These are phyloP conservation scores for Dromius quadrimaculatus DNA, from an alignment of 2,888 invertebrate genomes.

Conservation along the genomic window DNA sequence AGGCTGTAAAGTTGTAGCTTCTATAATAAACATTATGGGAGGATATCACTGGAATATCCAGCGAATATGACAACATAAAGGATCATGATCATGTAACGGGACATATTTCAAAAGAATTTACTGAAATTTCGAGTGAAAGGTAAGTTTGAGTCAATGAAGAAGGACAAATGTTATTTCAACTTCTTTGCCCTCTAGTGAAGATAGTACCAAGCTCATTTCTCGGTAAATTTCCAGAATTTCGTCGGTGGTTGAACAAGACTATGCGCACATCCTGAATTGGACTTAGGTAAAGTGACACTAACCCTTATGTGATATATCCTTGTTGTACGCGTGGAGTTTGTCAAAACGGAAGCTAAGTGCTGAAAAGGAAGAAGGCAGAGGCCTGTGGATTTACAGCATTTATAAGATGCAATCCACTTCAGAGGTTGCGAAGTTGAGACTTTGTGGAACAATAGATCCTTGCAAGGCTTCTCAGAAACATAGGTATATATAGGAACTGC, in stretches of 20 bases:
- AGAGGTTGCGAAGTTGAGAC: slow-evolving; percentile 59
- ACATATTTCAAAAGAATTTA: too few relatives aligned
- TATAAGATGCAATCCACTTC: slow-evolving; percentile 66
- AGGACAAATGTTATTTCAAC: too few relatives aligned
- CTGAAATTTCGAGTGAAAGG: too few relatives aligned
- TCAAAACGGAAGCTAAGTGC: slow-evolving; percentile 64
- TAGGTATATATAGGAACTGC: slow-evolving; percentile 63
- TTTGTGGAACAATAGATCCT: slow-evolving; percentile 63
- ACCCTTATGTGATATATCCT: slow-evolving; percentile 58
- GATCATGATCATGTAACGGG: too few relatives aligned
- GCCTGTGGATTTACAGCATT: slow-evolving; percentile 64
- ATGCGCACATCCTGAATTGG: background rate
- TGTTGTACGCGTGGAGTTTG: slow-evolving; percentile 62
- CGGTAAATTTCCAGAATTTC: slow-evolving; percentile 24
- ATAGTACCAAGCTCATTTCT: background rate
- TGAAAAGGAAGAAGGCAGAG: slow-evolving; percentile 59
- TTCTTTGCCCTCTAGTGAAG: background rate
- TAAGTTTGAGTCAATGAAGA: too few relatives aligned
- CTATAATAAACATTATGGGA: too few relatives aligned
- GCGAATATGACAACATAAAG: too few relatives aligned
- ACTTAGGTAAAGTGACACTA: slow-evolving; percentile 60
- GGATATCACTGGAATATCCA: too few relatives aligned
- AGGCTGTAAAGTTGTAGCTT: too few relatives aligned
- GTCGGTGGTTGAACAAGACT: slow-evolving; percentile 6
- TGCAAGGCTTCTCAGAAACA: slow-evolving; percentile 60